phyloP scores from a whole-genome alignment of 2,113 vertebrate species.

The Cephalopholis sonnerati region DNA sequence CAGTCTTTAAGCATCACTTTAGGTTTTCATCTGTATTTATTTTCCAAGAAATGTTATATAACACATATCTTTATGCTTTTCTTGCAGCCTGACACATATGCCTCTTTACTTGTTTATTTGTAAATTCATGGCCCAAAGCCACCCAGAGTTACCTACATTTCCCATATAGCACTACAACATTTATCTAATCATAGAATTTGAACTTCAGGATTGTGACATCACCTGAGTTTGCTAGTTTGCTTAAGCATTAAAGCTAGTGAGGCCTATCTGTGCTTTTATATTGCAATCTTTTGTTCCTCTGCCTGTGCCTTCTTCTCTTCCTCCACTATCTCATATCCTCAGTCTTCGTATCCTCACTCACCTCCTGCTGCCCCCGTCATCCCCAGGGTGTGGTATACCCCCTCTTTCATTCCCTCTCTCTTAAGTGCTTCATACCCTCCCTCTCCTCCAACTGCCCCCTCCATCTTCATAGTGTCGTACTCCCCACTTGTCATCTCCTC shows the following conservation, averaged over 20 bases:
- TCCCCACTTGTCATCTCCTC: neutral
- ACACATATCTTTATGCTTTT: neutral
- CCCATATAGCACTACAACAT: neutral
- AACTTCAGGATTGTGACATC: neutral
- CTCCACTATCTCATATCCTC: neutral
- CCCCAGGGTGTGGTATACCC: constrained; percentile 1
- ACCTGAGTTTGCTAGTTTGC: neutral
- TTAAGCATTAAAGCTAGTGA: neutral
- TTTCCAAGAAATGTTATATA: neutral
- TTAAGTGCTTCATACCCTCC: constrained; percentile 24
- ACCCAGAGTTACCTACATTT: neutral
- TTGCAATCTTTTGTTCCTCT: neutral
- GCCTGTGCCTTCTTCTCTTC: neutral
- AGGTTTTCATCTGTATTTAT: neutral
- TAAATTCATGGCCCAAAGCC: no score
- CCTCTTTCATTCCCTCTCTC: constrained; percentile 10
- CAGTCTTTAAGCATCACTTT: no score
- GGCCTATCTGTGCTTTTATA: neutral
- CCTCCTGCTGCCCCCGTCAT: neutral
- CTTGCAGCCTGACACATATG: neutral
- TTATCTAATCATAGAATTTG: neutral
- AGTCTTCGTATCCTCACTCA: constrained; percentile 20
- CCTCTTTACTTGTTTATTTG: no score
- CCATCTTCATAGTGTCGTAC: constrained; percentile 16
- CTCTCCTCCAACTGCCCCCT: accelerated